Base-by-base conservation (phyloP, 2,888 invertebrate genomes). In the Drosophila hamatofila region DNA sequence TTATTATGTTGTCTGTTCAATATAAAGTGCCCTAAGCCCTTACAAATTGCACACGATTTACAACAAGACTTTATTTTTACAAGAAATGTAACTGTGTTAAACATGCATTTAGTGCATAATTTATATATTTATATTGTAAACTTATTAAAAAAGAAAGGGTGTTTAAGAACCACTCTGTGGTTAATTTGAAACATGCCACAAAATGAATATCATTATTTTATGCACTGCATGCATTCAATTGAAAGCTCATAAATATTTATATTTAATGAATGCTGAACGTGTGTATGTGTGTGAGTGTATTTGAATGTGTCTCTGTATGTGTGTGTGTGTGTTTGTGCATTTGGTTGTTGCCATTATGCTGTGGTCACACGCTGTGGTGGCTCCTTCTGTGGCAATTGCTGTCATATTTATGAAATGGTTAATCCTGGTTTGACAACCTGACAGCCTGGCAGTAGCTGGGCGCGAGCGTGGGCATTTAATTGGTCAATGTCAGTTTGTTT, bases 401-500 rank as follows among this genome's bases (percentile, higher is more conserved):
- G 85, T 72, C 85, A 79, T 61, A 82, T 77, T 77, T 78, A 55
- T 52, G 42, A 64, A 73, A 71, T 77, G 67, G 78, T 88, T 83
- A 83, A 88, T 83, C 70, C 83, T 48, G 68, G 44, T 59, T 78
- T 80, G 88, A 84, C 87, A 83, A 59, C 56, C 39, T 72, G 80
- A 75, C 65, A 72, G 63, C 30, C 18, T 41, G 54, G 30, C 72
- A 71, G 33, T 72, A 69, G 49, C 35, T 44, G 60, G 63, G 57
- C 46, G 54, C 41, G 51, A n/a, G 48, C 55, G 46, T 37, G 46
- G 14, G 30, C 52, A 48, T 82, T 85, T 88, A 88, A 83, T 88
- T 88, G 86, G 73, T 88, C 83, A 84, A 76, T 78, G 74, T 82
- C 86, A 72, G 58, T 55, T 64, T 67, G 75, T 63, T 70, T 88